Base-by-base conservation (phyloP, 2,888 invertebrate genomes). In the Drosophila macrothrix region DNA sequence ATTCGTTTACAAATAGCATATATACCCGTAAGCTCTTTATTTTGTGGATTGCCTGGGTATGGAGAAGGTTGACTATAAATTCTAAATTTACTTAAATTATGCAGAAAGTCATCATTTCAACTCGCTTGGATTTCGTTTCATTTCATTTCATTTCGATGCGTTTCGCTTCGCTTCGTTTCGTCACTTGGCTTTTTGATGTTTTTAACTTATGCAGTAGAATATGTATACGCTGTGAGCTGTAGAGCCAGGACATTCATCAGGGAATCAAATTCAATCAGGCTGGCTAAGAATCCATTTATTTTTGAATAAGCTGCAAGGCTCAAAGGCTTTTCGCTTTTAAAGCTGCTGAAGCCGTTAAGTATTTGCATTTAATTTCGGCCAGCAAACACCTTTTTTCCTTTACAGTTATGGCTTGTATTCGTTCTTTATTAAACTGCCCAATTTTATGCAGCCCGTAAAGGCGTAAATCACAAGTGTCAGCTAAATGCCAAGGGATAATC, bases 21-120 rank as follows among this genome's bases (percentile, higher is more conserved):
- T 12, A 46, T 63, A 37, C 28, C 61, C 41, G 1, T 14, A 28
- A 29, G 43, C 12, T 31, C 19, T 49, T 55, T n/a, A 7, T 19
- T n/a, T 33, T 22, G 22, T 16, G 22, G 7, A 4, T 10, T 14
- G 0, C 28, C 16, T 59, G 67, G 54, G 65, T 58, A 53, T 50
- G 28, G 14, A 16, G 10, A 29, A 55, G 59, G 39, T 25, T 46
- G 58, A 37, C 68, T 54, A 25, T 61, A 80, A 84, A 84, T 78
- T 78, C 61, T 64, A 73, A 78, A 87, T 81, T 83, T 67, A 60
- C 65, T 79, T 86, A 77, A 89, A 85, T 88, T 88, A 86, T 89
- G 88, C 90, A 86, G 75, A 56, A 75, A 74, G 63, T 70, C 73
- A 64, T 59, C 53, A 60, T 68, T 78, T 63, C 61, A 69, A 53